Percentiles rank a stretch among this genome's conserved stretches.
Conservation (phyloP, 1,140 invertebrate species). For the Mycetomoellerius zeteki region DNA sequence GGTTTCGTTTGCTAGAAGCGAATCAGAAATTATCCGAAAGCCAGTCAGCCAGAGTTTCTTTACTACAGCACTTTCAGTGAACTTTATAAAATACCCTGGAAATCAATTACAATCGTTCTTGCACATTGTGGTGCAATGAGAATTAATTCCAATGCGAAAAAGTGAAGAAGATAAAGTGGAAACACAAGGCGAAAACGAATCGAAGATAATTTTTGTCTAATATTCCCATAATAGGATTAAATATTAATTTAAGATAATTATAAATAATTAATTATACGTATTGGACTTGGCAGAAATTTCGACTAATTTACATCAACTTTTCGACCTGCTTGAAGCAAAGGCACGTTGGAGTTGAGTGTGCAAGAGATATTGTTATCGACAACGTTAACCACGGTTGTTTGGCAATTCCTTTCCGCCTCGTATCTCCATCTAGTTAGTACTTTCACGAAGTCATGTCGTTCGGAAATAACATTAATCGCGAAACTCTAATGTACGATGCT, state of each 20-base stretch:
- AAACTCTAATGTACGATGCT: conserved; percentile 11
- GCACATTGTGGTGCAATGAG: neutral
- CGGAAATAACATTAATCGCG: conserved; percentile 12
- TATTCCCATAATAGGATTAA: conserved; percentile 31
- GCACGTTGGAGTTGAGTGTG: neutral
- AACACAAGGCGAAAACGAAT: conserved; percentile 26
- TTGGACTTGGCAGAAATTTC: conserved; percentile 31
- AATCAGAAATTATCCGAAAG: conserved; percentile 71
- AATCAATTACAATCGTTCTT: conserved; percentile 46
- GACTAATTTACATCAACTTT: conserved; percentile 53
- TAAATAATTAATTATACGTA: conserved; percentile 73
- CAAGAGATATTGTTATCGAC: conserved; percentile 51
- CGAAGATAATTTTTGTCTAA: conserved; percentile 56
- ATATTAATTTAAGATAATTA: conserved; percentile 24
- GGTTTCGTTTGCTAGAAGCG: conserved; percentile 55
- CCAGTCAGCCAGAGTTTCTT: conserved; percentile 71
- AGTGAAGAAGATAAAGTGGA: conserved; percentile 24
- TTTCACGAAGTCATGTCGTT: conserved; percentile 37
- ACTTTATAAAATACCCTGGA: conserved; percentile 78
- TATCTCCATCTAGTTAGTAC: conserved; percentile 36
- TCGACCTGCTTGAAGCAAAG: conserved; percentile 17
- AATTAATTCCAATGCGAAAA: conserved; percentile 10
- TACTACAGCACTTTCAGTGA: conserved; percentile 79
- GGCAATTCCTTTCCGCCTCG: conserved; percentile 23
- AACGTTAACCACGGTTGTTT: conserved; percentile 37